A percentile compares a stretch with the other conserved stretches of the same genome.
Conservation (phyloP, 2,888 invertebrate genomes). For the Cerceris rybyensis region DNA sequence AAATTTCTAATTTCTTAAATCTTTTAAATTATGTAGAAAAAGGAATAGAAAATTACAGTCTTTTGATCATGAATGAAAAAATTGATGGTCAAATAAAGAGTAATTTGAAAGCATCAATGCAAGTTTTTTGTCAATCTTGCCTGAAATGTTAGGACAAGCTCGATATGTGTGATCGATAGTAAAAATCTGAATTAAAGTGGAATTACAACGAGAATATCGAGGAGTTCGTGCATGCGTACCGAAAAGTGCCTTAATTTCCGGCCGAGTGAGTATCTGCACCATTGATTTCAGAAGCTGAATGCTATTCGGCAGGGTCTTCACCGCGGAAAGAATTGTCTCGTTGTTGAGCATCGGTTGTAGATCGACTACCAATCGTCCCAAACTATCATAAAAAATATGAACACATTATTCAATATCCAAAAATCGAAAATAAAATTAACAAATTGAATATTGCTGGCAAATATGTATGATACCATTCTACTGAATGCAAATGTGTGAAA, state of each 20-base stretch:
- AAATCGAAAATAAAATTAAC: too few species aligned
- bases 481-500: too few species aligned
- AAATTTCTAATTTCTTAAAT: too few species aligned
- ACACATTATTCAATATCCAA: too few species aligned
- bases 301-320: conserved; percentile 83
- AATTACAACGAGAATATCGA: conserved; percentile 20
- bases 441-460: too few species aligned
- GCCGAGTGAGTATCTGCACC: conserved; percentile 83
- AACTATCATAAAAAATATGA: conserved; percentile 26
- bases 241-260: conserved; percentile 83
- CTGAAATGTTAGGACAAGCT: too few species aligned
- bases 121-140: too few species aligned
- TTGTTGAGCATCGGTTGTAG: conserved; percentile 83
- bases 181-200: conserved; percentile 1
- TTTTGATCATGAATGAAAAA: too few species aligned
- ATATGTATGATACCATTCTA: too few species aligned
- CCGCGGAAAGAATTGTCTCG: conserved; percentile 82
- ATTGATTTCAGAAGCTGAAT: conserved; percentile 83
- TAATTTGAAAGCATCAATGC: not conserved
- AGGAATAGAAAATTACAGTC: too few species aligned
- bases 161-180: not conserved
- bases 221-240: conserved; percentile 78
- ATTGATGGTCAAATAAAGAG: too few species aligned
- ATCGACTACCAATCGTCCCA: conserved; percentile 80
- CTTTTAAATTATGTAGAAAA: too few species aligned